A percentile compares a stretch with the other conserved stretches of the same genome.
Evolutionary conservation across 2,797 vertebrate genomes (phyloP).

Genomic region (Botia kubotai): DNA sequence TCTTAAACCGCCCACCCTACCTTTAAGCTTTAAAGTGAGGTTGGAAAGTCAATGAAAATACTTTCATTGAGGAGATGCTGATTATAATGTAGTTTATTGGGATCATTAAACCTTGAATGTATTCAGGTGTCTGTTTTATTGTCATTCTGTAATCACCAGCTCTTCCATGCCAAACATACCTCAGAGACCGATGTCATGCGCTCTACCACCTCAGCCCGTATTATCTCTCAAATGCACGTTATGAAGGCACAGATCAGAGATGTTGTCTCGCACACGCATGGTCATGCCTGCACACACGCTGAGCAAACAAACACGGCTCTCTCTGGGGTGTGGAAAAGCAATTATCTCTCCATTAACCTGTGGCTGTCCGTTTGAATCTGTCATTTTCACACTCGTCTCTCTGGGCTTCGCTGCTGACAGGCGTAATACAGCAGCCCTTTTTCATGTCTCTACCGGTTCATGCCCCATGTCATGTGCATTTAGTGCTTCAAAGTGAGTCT

Average conservation of each 20-base stretch:
- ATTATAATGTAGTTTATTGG: too few species aligned
- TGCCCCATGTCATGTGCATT: slow-evolving; percentile 16
- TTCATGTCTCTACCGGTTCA: slow-evolving; percentile 23
- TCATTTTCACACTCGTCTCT: slow-evolving; percentile 41
- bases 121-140: neutral
- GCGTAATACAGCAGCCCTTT: slow-evolving; percentile 54
- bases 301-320: slow-evolving; percentile 26
- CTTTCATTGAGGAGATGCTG: too few species aligned
- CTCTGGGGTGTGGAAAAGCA: slow-evolving; percentile 37
- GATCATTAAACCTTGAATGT: neutral
- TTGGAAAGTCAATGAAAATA: too few species aligned
- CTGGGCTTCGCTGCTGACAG: slow-evolving; percentile 62
- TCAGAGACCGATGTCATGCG: slow-evolving; percentile 19
- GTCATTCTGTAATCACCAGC: neutral
- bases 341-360: slow-evolving; percentile 41
- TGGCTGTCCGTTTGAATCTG: slow-evolving; percentile 61
- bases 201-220: neutral
- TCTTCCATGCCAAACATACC: slow-evolving; percentile 5
- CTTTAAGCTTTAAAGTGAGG: too few species aligned
- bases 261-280: neutral
- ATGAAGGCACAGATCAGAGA: slow-evolving; percentile 35
- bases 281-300: neutral
- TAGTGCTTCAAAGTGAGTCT: slow-evolving; percentile 2
- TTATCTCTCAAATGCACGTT: neutral
- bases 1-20: too few species aligned